A percentile compares a stretch with the other conserved stretches of the same genome.
phyloP scores from a whole-genome alignment of 2,888 invertebrate genomes.

The Galerucella nymphaeae region DNA sequence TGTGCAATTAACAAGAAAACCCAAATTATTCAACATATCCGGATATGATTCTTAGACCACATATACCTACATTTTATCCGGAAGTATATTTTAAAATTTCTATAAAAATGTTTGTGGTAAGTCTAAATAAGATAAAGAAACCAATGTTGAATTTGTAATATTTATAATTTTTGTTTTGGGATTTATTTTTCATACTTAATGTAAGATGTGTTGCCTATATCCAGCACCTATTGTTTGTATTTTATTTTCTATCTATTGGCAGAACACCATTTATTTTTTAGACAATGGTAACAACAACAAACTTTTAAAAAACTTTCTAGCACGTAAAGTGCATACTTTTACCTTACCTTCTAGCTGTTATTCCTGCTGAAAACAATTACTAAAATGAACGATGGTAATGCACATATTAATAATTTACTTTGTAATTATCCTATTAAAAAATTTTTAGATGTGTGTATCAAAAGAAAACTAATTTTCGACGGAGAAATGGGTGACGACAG shows the following conservation, averaged over 20 bases:
- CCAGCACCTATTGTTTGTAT: neutral
- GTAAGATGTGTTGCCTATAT: neutral
- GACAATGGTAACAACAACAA: neutral
- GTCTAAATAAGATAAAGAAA: too few relatives aligned
- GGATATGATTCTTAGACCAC: too few relatives aligned
- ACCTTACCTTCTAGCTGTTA: neutral
- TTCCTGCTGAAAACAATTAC: neutral
- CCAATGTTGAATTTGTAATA: too few relatives aligned
- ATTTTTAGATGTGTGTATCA: slow-evolving; percentile 89
- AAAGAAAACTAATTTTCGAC: slow-evolving; percentile 89
- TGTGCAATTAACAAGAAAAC: too few relatives aligned
- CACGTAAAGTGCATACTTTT: neutral
- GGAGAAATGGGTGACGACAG: slow-evolving; percentile 97
- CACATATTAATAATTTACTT: neutral
- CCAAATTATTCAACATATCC: too few relatives aligned
- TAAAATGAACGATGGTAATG: slow-evolving; percentile 5
- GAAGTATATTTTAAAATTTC: too few relatives aligned
- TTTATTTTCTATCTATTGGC: neutral
- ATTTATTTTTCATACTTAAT: neutral
- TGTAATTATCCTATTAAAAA: neutral
- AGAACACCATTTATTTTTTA: too few relatives aligned
- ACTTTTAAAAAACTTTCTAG: neutral
- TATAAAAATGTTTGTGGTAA: too few relatives aligned
- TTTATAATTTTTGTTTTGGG: too few relatives aligned
- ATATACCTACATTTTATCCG: too few relatives aligned